Percentiles rank a stretch among this genome's conserved stretches.
Conservation (phyloP, 2,113 vertebrate genomes). For the Willisornis vidua region DNA sequence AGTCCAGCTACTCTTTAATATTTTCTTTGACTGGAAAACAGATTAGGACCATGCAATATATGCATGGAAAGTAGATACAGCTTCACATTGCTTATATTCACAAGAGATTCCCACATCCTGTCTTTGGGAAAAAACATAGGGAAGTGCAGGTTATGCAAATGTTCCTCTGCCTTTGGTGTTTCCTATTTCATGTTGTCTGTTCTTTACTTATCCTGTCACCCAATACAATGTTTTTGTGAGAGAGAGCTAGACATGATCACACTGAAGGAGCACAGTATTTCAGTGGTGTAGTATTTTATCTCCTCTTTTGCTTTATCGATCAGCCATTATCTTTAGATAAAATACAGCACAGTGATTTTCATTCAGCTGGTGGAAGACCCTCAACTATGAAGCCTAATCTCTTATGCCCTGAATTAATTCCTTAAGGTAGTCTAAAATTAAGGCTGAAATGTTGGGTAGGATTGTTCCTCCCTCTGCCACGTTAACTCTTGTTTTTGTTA, state of each 20-base stretch:
- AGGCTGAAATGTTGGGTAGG: not conserved
- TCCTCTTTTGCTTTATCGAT: not conserved
- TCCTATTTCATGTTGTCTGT: not conserved
- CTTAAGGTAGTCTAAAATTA: not conserved
- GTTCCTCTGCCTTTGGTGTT: not conserved
- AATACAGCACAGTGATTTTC: not conserved
- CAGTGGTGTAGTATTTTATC: not conserved
- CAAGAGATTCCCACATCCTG: not conserved
- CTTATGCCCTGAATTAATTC: not conserved
- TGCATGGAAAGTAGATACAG: not conserved
- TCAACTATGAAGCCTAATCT: not conserved
- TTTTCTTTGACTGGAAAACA: not conserved
- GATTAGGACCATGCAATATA: fast-evolving
- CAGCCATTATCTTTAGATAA: not conserved
- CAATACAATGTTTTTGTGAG: not conserved
- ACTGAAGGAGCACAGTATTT: not conserved
- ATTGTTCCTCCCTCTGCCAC: not conserved
- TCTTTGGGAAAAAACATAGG: not conserved
- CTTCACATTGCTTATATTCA: not conserved
- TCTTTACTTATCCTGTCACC: not conserved
- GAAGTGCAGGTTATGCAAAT: not conserved
- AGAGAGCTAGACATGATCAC: not conserved
- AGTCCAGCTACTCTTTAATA: not conserved
- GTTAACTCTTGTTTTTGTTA: not conserved
- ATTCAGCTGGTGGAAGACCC: not conserved